Conservation (phyloP, 2,888 invertebrate genomes). For the Lasioglossum vierecki region DNA sequence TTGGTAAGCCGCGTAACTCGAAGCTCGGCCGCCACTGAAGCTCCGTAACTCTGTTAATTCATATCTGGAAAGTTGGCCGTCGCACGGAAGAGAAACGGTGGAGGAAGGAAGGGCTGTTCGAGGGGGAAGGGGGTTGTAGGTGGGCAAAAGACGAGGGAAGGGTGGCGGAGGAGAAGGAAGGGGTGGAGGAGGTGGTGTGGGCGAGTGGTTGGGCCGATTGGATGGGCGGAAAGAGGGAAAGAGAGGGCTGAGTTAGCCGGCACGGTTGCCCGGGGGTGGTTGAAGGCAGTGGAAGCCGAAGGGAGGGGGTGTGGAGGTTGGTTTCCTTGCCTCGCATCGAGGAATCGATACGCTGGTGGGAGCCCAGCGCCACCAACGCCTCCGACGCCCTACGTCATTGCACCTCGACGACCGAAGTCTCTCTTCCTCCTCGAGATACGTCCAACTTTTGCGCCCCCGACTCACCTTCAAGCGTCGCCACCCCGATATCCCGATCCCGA, state of each 20-base stretch:
- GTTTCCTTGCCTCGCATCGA: slow-evolving; percentile 78
- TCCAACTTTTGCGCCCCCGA: slow-evolving; percentile 61
- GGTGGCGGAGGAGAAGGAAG: slow-evolving; percentile 11
- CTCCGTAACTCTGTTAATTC: slow-evolving; percentile 83
- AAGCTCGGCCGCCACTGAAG: slow-evolving; percentile 72
- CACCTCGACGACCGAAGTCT: slow-evolving; percentile 76
- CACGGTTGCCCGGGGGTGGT: slow-evolving; percentile 68
- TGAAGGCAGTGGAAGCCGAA: slow-evolving; percentile 69
- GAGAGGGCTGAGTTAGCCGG: slow-evolving; percentile 66
- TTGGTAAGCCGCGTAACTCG: slow-evolving; percentile 81
- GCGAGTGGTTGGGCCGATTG: slow-evolving; percentile 66
- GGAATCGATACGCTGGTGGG: slow-evolving; percentile 83
- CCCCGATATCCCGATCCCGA: background rate
- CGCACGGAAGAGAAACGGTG: slow-evolving; percentile 62
- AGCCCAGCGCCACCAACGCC: slow-evolving; percentile 82
- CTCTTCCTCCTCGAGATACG: slow-evolving; percentile 41
- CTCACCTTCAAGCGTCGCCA: slow-evolving; percentile 31
- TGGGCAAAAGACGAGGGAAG: slow-evolving; percentile 58
- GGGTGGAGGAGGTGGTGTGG: slow-evolving; percentile 40
- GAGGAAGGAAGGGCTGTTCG: slow-evolving; percentile 54
- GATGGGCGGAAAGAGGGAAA: slow-evolving; percentile 66
- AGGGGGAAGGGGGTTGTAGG: slow-evolving; percentile 53
- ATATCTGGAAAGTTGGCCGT: slow-evolving; percentile 82
- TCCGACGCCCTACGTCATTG: slow-evolving; percentile 82
- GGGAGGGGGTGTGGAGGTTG: slow-evolving; percentile 72